phyloP scores from a whole-genome alignment of 2,113 vertebrate species.

The Callospermophilus lateralis region DNA sequence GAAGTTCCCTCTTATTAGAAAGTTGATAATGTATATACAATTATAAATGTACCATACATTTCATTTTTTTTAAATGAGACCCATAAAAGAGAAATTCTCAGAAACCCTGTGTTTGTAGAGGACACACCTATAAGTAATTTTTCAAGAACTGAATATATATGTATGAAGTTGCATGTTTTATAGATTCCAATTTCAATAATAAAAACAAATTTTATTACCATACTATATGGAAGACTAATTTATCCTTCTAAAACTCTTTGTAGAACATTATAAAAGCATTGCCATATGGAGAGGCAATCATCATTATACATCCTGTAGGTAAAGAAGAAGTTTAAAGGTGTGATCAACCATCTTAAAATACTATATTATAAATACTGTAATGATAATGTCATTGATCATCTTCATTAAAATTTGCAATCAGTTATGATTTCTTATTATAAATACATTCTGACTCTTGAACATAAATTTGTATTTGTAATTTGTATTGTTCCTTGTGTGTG shows the following conservation, averaged over 20 bases:
- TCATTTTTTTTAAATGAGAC: not conserved
- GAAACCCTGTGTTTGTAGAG: not conserved
- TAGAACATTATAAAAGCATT: not conserved
- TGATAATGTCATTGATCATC: not conserved
- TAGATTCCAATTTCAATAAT: not conserved
- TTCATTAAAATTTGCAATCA: not conserved
- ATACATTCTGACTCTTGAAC: not conserved
- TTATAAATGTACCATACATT: not conserved
- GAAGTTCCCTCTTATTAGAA: not conserved
- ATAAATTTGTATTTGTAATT: slow-evolving; percentile 8
- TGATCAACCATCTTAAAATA: not conserved
- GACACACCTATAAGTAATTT: not conserved
- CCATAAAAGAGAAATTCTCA: not conserved
- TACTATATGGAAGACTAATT: not conserved
- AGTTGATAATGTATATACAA: not conserved
- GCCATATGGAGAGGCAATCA: not conserved
- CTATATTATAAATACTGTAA: not conserved
- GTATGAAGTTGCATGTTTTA: not conserved
- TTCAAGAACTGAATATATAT: not conserved
- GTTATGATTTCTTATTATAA: slow-evolving; percentile 1
- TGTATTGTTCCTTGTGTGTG: not conserved
- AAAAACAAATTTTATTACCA: not conserved
- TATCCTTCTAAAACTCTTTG: not conserved
- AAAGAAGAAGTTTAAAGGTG: not conserved
- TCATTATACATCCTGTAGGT: not conserved